These are phyloP conservation scores for Rhynchophorus ferrugineus DNA, from an alignment of 1,140 invertebrate species.

Conservation along the genomic window DNA sequence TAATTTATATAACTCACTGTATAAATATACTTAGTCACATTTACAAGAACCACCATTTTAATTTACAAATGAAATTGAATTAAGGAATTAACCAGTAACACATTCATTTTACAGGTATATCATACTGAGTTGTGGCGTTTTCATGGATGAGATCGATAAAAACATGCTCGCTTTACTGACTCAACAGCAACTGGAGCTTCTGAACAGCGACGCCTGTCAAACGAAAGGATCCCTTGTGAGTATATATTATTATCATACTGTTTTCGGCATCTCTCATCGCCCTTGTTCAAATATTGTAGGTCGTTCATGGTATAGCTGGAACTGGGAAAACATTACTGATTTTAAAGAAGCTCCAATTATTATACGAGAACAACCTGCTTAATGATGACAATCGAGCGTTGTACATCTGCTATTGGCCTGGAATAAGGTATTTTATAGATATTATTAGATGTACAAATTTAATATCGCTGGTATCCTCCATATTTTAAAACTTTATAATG, in stretches of 20 bases:
- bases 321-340: constrained; percentile 40
- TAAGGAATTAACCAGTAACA: too few relatives aligned
- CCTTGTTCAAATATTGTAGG: constrained; percentile 5
- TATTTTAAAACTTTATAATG: too few relatives aligned
- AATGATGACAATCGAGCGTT: constrained; percentile 36
- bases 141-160: constrained; percentile 38
- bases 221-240: constrained; percentile 27
- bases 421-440: constrained; percentile 37
- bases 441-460: constrained; percentile 1
- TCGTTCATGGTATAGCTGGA: constrained; percentile 39
- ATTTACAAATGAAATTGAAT: too few relatives aligned
- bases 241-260: not conserved
- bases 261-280: not conserved
- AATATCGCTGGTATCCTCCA: not conserved
- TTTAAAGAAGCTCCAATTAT: constrained; percentile 36
- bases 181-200: constrained; percentile 35
- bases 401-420: constrained; percentile 41
- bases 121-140: constrained; percentile 39
- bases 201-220: constrained; percentile 27
- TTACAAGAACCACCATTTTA: too few relatives aligned
- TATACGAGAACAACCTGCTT: constrained; percentile 31
- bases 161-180: constrained; percentile 37
- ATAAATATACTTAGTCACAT: too few relatives aligned
- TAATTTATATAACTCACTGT: too few relatives aligned
- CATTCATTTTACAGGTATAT: constrained; percentile 34